Evolutionary conservation across 1,140 invertebrate genomes (phyloP).

Genomic region (Lethocerus indicus): DNA sequence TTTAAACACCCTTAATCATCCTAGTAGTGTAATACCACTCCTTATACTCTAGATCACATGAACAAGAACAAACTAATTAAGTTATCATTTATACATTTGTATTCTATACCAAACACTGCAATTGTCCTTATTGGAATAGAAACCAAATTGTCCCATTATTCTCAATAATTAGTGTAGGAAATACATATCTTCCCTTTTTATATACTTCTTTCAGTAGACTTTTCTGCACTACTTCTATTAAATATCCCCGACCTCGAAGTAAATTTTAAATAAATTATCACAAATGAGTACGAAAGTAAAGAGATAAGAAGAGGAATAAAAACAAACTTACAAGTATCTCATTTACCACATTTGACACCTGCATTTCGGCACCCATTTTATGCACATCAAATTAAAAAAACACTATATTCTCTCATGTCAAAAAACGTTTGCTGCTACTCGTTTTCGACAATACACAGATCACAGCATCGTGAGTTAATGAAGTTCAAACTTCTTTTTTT

Average conservation of each 20-base stretch:
- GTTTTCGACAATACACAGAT: no score
- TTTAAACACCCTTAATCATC: not conserved
- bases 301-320: conserved; percentile 8
- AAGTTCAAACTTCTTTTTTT: no score
- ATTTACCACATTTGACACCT: conserved; percentile 41
- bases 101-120: no score
- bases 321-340: conserved; percentile 40
- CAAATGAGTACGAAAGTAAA: conserved; percentile 1
- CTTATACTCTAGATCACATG: no score
- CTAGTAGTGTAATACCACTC: not conserved
- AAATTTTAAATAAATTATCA: not conserved
- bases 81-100: no score
- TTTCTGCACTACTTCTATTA: not conserved
- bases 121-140: no score
- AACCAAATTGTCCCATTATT: no score
- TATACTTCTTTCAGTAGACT: not conserved
- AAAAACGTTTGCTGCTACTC: no score
- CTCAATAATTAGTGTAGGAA: not conserved
- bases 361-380: conserved; percentile 20
- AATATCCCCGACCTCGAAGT: not conserved
- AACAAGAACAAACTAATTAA: no score
- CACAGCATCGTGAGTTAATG: no score
- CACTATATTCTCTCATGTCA: no score
- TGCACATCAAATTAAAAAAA: no score
- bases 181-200: not conserved